These are phyloP conservation scores for Tachina fera DNA, from an alignment of 2,888 invertebrate species.

Conservation along the genomic window DNA sequence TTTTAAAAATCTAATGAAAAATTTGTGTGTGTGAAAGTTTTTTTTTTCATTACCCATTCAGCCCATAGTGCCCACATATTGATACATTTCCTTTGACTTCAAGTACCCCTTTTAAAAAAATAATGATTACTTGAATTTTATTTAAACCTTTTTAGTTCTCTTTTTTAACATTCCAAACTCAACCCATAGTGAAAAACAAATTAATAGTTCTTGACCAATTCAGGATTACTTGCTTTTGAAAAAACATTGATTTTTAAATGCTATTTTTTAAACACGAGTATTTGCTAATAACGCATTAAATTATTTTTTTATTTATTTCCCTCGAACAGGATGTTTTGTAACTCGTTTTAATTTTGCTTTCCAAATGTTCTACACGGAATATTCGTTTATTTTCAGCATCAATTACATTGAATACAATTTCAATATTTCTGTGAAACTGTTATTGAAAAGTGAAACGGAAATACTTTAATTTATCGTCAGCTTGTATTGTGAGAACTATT, in stretches of 20 bases:
- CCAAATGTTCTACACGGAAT: neutral
- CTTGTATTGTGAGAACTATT: conserved; percentile 36
- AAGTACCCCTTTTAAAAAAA: too few species aligned
- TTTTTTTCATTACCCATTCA: too few species aligned
- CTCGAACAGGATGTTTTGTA: conserved; percentile 50
- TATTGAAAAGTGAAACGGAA: conserved; percentile 61
- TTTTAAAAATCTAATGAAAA: too few species aligned
- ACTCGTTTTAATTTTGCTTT: neutral
- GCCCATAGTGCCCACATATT: too few species aligned
- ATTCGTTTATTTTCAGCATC: conserved; percentile 16
- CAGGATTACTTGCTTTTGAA: neutral
- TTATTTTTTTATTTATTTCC: conserved; percentile 8
- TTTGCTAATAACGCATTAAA: conserved; percentile 10
- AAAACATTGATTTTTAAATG: neutral
- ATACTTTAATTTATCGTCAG: conserved; percentile 35
- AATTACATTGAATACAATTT: conserved; percentile 21
- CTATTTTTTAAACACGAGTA: conserved; percentile 31
- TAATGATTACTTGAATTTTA: too few species aligned
- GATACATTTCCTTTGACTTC: too few species aligned
- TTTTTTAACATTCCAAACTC: neutral
- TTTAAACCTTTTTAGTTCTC: too few species aligned
- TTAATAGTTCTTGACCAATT: neutral
- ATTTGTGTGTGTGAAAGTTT: too few species aligned
- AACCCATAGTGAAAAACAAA: conserved; percentile 18
- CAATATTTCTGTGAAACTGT: conserved; percentile 13